Base-by-base conservation (phyloP, 2,888 invertebrate genomes). In the Crossocerus cetratus region DNA sequence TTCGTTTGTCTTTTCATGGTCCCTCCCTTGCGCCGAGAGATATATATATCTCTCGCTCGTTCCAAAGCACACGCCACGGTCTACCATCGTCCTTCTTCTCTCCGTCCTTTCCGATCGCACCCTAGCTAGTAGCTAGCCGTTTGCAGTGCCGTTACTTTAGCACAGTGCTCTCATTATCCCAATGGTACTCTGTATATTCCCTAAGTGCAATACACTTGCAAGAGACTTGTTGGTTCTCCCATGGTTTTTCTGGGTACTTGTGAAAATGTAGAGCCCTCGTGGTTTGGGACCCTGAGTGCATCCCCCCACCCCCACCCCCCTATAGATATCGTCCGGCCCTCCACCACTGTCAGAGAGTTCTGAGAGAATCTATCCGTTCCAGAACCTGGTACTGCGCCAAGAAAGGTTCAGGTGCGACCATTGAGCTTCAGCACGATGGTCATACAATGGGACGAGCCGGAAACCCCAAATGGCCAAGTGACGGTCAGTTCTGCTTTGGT, bases 381-480 rank as follows among this genome's bases (percentile, higher is more conserved):
- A 99, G 98, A 96, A 93, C 99, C 99, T 76, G 98, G 98, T 86
- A 96, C 97, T 86, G 96, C 99, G 65, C 99, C 99, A 4, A 93
- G 96, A 84, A 97, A 98, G 91, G 97, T 99, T 53, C 96, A 96
- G 92, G 98, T 97, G 64, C 93, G 97, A 65, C 97, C 99, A 4
- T 93, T 98, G 81, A 98, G 97, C 90, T 96, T 98, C 65, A 97
- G 96, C 89, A 98, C 98, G 45, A 97, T 99, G 95, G 96, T 98
- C 69, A 97, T 99, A 83, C 97, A 98, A 88, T 99, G 99, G 99
- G 97, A 97, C 86, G 98, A 98, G 89, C 99, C 99, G 18, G 98
- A 98, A 90, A 97, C 97, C 66, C 98, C 99, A 59, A 99, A 99
- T 90, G 99, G 99, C 84, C 96, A 97, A 94, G 97, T 99, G 83